A percentile compares a stretch with the other conserved stretches of the same genome.
Evolutionary conservation across 2,797 vertebrate genomes (phyloP).

Genomic region (Oceanodroma leucorhoa): DNA sequence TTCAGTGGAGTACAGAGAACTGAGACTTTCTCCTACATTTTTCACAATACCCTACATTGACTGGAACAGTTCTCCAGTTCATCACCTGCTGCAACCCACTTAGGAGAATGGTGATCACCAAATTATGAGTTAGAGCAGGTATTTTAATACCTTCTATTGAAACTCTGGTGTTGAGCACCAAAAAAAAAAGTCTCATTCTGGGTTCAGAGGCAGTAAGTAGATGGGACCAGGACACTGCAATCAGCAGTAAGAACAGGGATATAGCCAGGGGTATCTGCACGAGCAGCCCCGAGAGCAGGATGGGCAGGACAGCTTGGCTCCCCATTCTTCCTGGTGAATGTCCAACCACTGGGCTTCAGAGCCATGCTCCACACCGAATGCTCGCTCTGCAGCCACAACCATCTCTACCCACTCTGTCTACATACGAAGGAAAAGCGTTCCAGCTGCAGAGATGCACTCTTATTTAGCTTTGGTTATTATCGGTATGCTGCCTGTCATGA

Average conservation of each 20-base stretch:
- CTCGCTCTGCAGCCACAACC: not conserved
- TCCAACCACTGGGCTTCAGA: not conserved
- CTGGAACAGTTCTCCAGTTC: not conserved
- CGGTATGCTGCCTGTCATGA: not conserved
- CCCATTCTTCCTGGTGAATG: not conserved
- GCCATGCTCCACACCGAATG: not conserved
- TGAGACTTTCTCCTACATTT: not conserved
- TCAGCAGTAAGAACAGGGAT: not conserved
- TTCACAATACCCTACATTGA: not conserved
- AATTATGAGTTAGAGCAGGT: not conserved
- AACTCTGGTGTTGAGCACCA: not conserved
- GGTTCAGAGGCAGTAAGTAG: not conserved
- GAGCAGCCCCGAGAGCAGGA: not conserved
- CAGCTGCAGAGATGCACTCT: not conserved
- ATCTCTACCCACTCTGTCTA: not conserved
- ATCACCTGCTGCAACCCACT: not conserved
- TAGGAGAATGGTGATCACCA: not conserved
- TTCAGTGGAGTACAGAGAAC: not conserved
- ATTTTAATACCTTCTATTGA: not conserved
- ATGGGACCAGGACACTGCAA: not conserved
- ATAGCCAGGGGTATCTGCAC: not conserved
- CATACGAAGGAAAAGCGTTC: not conserved
- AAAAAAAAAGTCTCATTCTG: not conserved
- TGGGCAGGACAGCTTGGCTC: not conserved
- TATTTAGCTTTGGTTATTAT: not conserved